These are phyloP conservation scores for Sinohyriopsis cumingii DNA, from an alignment of 2,888 invertebrate genomes.

Conservation along the genomic window DNA sequence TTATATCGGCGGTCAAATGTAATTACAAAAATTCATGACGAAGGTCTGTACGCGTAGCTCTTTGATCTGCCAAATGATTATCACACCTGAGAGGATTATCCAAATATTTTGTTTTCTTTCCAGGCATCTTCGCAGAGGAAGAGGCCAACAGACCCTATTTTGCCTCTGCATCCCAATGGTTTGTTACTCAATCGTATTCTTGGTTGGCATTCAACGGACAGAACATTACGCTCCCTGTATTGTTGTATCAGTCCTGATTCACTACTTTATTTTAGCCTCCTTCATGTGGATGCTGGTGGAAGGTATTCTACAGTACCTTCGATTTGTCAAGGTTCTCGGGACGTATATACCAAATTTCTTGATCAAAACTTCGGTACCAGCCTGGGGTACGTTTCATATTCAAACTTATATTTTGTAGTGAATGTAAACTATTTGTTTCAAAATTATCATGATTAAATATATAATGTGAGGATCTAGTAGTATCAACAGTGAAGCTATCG, in stretches of 20 bases:
- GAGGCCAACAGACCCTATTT: slow-evolving; percentile 80
- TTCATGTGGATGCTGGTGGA: slow-evolving; percentile 82
- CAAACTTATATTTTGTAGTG: neutral
- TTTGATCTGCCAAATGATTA: too few relatives aligned
- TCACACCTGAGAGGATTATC: too few relatives aligned
- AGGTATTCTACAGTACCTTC: slow-evolving; percentile 79
- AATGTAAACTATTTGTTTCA: too few relatives aligned
- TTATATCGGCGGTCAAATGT: too few relatives aligned
- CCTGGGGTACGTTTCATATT: slow-evolving; percentile 75
- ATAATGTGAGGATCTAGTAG: too few relatives aligned
- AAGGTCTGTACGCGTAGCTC: too few relatives aligned
- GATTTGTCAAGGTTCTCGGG: slow-evolving; percentile 80
- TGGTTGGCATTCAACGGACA: slow-evolving; percentile 64
- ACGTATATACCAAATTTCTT: slow-evolving; percentile 77
- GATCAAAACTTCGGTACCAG: slow-evolving; percentile 78
- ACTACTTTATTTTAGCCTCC: slow-evolving; percentile 77
- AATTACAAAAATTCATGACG: too few relatives aligned
- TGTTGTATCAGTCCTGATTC: slow-evolving; percentile 77
- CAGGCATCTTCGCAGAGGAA: slow-evolving; percentile 77
- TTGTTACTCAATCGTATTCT: slow-evolving; percentile 75
- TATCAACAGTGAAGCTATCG: too few relatives aligned
- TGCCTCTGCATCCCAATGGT: slow-evolving; percentile 79
- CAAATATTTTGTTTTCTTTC: too few relatives aligned
- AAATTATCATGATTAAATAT: too few relatives aligned
- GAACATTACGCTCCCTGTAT: slow-evolving; percentile 74